phyloP scores from a whole-genome alignment of 2,888 invertebrate species.

The Xestia rhomboidea region DNA sequence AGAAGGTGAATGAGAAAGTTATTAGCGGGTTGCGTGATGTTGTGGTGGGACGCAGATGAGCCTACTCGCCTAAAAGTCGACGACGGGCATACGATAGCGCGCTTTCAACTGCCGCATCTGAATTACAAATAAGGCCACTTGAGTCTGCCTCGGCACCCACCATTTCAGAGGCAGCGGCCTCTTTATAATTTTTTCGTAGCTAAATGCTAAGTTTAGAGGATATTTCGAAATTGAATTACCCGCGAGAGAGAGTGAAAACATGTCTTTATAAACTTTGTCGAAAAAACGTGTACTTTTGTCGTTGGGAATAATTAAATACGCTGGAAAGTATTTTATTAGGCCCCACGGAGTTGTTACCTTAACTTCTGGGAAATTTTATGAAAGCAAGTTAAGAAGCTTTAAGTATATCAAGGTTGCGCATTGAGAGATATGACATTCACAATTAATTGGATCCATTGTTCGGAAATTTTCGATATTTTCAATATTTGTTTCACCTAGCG shows the following conservation, averaged over 20 bases:
- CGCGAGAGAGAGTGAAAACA: constrained; percentile 60
- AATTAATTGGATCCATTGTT: constrained; percentile 49
- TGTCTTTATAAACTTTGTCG: constrained; percentile 57
- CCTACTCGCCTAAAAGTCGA: constrained; percentile 61
- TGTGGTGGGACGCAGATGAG: constrained; percentile 52
- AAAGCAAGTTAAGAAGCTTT: constrained; percentile 53
- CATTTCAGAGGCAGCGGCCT: constrained; percentile 54
- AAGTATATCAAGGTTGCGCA: constrained; percentile 14
- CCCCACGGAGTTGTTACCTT: constrained; percentile 43
- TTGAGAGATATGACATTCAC: constrained; percentile 33
- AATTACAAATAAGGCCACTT: constrained; percentile 76
- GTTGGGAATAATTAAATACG: constrained; percentile 61
- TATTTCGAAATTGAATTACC: constrained; percentile 67
- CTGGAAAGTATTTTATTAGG: constrained; percentile 57
- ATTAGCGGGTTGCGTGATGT: constrained; percentile 57
- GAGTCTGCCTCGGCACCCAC: constrained; percentile 55
- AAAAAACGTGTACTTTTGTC: constrained; percentile 52
- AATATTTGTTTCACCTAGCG: neutral
- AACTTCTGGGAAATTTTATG: constrained; percentile 45
- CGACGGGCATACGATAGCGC: constrained; percentile 55
- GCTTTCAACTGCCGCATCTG: constrained; percentile 72
- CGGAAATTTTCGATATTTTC: neutral
- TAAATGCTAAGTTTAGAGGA: constrained; percentile 62
- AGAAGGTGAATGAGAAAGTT: constrained; percentile 53
- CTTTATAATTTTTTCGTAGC: constrained; percentile 62